Evolutionary conservation across 1,140 invertebrate genomes (phyloP).

Genomic region (Radopholus similis): DNA sequence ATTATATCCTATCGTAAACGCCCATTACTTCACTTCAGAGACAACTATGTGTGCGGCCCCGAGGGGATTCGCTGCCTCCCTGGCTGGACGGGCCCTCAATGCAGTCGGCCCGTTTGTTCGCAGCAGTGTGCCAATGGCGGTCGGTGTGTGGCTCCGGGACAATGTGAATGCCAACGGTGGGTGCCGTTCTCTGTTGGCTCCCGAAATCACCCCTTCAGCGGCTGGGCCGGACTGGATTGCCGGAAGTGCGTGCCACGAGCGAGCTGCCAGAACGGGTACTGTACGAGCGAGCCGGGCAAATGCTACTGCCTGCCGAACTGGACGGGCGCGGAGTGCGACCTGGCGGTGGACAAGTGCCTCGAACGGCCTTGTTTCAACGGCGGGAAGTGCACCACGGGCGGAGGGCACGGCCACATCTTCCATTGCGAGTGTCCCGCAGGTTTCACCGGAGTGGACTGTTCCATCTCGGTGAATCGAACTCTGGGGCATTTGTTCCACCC

Average conservation of each 20-base stretch:
- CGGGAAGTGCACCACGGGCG: conserved; percentile 8
- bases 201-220: background rate
- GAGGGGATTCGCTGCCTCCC: conserved; percentile 10
- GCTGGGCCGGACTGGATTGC: conserved; percentile 10
- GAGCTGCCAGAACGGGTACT: conserved; percentile 18
- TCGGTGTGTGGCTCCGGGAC: conserved; percentile 1
- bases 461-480: background rate
- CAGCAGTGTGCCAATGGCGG: conserved; percentile 2
- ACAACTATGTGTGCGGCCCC: conserved; percentile 2
- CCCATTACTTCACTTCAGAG: background rate
- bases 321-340: conserved; percentile 17
- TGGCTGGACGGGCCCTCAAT: conserved; percentile 3
- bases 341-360: conserved; percentile 20
- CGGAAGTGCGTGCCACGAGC: conserved; percentile 6
- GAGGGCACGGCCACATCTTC: conserved; percentile 10
- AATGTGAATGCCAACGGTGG: conserved; percentile 10
- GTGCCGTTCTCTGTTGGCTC: background rate
- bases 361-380: conserved; percentile 22
- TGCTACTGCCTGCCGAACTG: conserved; percentile 26
- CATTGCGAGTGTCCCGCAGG: conserved; percentile 11
- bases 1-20: background rate
- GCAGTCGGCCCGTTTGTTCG: conserved; percentile 8
- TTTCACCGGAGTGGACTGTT: conserved; percentile 16
- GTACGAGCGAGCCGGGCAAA: conserved; percentile 15
- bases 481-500: no score